These are phyloP conservation scores for Alloplasta piceator DNA, from an alignment of 2,888 invertebrate species.

Conservation along the genomic window DNA sequence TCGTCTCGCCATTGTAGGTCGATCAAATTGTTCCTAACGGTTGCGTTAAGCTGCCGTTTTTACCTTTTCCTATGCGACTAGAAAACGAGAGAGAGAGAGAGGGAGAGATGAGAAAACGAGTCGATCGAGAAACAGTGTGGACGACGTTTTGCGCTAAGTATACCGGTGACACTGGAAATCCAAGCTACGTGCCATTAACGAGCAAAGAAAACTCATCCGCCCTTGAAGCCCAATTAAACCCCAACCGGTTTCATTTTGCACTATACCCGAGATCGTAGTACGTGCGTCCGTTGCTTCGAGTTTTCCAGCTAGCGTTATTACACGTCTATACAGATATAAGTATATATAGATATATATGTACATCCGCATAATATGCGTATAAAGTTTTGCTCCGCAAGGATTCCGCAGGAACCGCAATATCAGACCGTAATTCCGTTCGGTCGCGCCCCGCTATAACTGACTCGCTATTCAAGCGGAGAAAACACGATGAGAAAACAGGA, in stretches of 20 bases:
- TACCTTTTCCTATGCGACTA: neutral
- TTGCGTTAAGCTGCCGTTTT: neutral
- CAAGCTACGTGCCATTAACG: conserved; percentile 43
- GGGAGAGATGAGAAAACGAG: conserved; percentile 5
- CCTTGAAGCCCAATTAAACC: conserved; percentile 60
- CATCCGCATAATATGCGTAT: neutral
- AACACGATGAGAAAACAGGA: conserved; percentile 40
- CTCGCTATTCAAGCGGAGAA: too few relatives aligned
- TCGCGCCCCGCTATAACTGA: neutral
- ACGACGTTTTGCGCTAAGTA: conserved; percentile 16
- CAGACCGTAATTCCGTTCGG: conserved; percentile 37
- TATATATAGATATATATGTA: neutral
- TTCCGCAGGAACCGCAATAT: conserved; percentile 18
- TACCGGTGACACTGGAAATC: conserved; percentile 60
- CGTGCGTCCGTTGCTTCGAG: conserved; percentile 50
- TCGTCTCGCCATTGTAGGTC: neutral
- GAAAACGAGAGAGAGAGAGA: neutral
- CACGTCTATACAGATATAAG: neutral
- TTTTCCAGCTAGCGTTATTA: conserved; percentile 24
- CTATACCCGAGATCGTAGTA: neutral
- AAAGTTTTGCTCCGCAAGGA: conserved; percentile 34
- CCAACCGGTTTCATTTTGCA: conserved; percentile 45
- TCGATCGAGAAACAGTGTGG: conserved; percentile 4
- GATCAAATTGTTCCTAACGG: conserved; percentile 3
- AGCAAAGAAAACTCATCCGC: conserved; percentile 56